phyloP scores from a whole-genome alignment of 2,797 vertebrate species.

The Fringilla coelebs region DNA sequence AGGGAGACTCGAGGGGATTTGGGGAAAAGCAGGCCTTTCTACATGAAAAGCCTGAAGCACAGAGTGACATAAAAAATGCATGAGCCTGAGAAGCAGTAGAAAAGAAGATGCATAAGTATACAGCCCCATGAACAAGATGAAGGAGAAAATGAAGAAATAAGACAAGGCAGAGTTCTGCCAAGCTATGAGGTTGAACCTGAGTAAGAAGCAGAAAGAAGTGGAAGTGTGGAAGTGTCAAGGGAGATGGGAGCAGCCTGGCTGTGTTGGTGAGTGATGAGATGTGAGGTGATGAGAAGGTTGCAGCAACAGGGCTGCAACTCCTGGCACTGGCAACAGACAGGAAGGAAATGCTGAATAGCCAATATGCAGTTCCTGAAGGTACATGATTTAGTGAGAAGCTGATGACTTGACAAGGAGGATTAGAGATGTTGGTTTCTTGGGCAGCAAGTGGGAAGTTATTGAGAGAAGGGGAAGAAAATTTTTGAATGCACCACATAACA shows the following conservation, averaged over 20 bases:
- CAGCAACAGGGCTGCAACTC: neutral
- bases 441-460: neutral
- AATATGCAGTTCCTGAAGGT: neutral
- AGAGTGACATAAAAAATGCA: constrained; percentile 46
- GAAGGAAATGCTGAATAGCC: neutral
- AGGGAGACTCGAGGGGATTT: neutral
- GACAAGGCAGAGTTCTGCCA: neutral
- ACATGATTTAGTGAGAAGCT: neutral
- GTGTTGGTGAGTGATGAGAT: neutral
- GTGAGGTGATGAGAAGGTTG: neutral
- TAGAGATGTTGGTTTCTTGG: neutral
- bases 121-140: neutral
- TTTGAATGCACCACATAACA: neutral
- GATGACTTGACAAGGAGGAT: neutral
- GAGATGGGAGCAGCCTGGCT: neutral
- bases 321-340: neutral
- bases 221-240: neutral
- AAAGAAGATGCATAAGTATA: neutral
- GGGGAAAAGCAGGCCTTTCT: neutral
- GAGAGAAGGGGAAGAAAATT: neutral
- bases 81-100: neutral
- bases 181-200: neutral
- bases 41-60: neutral
- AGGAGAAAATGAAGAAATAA: neutral
- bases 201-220: neutral